phyloP scores from a whole-genome alignment of 2,113 vertebrate species.

The Malurus elegans region DNA sequence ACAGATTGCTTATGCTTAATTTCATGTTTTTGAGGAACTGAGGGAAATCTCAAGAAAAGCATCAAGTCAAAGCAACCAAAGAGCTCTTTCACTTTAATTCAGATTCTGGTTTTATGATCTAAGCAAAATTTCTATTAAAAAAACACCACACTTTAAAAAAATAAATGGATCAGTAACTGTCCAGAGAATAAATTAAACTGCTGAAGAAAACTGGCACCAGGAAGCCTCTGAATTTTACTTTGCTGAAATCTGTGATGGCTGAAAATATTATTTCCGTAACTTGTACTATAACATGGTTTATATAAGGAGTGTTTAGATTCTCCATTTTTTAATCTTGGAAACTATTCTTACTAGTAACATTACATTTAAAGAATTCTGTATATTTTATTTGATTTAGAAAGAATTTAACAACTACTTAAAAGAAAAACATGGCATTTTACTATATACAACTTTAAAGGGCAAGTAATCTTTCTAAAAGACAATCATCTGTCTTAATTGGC shows the following conservation, averaged over 20 bases:
- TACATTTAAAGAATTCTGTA: not conserved
- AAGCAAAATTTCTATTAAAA: not conserved
- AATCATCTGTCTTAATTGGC: not conserved
- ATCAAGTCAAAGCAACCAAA: not conserved
- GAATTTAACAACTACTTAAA: not conserved
- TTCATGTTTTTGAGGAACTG: not conserved
- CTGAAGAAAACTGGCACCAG: not conserved
- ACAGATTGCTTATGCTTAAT: slow-evolving; percentile 39
- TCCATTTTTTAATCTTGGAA: not conserved
- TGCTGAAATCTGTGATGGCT: not conserved
- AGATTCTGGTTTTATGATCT: not conserved
- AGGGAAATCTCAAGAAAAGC: not conserved
- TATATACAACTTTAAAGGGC: not conserved
- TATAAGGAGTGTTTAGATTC: not conserved
- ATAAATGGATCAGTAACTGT: not conserved
- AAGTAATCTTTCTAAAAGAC: not conserved
- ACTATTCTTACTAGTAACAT: not conserved
- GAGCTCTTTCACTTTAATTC: not conserved
- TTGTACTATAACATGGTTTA: not conserved
- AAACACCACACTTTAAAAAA: fast-evolving
- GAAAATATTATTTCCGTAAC: not conserved
- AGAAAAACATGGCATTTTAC: not conserved
- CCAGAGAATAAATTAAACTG: not conserved
- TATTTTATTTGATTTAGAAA: not conserved
- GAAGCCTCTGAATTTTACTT: not conserved